phyloP scores from a whole-genome alignment of 2,113 vertebrate species.

The Coptodon rendalli region DNA sequence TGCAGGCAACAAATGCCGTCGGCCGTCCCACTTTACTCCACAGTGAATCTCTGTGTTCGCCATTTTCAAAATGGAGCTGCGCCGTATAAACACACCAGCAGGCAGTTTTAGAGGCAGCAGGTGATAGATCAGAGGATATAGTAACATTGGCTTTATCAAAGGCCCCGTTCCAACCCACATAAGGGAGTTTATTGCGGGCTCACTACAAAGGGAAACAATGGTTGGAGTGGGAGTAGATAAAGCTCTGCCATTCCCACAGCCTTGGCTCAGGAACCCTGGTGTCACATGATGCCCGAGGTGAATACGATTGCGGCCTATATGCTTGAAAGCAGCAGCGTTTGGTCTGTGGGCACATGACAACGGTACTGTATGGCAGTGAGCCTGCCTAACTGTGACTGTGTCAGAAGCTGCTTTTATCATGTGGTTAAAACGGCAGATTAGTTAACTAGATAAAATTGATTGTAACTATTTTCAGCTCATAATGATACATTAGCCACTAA shows the following conservation, averaged over 20 bases:
- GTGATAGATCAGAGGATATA: constrained; percentile 16
- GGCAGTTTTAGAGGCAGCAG: not conserved
- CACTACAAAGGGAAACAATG: constrained; percentile 51
- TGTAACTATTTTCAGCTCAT: not conserved
- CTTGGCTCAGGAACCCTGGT: constrained; percentile 32
- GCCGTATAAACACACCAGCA: not conserved
- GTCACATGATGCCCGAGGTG: constrained; percentile 21
- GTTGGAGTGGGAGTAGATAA: constrained; percentile 54
- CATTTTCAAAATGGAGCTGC: not conserved
- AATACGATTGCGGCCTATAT: not conserved
- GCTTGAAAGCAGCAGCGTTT: not conserved
- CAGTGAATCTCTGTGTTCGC: not conserved
- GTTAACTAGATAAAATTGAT: not conserved
- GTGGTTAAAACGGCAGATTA: not conserved
- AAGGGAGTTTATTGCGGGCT: constrained; percentile 31
- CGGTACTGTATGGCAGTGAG: not conserved
- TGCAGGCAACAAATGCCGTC: not conserved
- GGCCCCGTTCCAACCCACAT: constrained; percentile 34
- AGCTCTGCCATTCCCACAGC: constrained; percentile 35
- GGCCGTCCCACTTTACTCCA: not conserved
- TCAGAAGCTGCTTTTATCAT: not conserved
- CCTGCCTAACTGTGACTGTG: not conserved
- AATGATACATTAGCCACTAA: not conserved
- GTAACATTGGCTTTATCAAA: constrained; percentile 29
- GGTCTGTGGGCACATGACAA: constrained; percentile 42